Percentiles rank a stretch among this genome's conserved stretches.
phyloP scores from a whole-genome alignment of 2,888 invertebrate species.

The Drosophila macrospina region DNA sequence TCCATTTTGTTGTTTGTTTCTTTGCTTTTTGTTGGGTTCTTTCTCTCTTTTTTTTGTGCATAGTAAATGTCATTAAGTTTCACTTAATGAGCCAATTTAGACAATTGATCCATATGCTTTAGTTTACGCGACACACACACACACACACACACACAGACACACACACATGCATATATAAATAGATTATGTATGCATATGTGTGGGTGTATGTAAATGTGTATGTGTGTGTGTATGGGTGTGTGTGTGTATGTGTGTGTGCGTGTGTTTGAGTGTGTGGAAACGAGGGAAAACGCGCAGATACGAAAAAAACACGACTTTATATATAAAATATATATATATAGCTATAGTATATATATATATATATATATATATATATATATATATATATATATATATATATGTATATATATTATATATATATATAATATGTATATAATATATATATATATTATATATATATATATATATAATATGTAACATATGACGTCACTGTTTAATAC shows the following conservation, averaged over 20 bases:
- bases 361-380: constrained; percentile 1
- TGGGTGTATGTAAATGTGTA: constrained; percentile 28
- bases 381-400: background rate
- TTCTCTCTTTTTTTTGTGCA: constrained; percentile 63
- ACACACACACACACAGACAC: constrained; percentile 35
- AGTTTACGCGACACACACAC: constrained; percentile 72
- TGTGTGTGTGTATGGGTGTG: constrained; percentile 19
- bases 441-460: constrained; percentile 7
- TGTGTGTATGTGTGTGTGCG: constrained; percentile 19
- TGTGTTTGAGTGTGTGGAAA: constrained; percentile 22
- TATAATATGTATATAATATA: constrained; percentile 18
- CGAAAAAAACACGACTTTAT: constrained; percentile 46
- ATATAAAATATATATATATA: constrained; percentile 26
- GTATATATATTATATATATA: constrained; percentile 24
- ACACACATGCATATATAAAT: constrained; percentile 28
- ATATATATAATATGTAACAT: constrained; percentile 24
- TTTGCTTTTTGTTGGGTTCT: constrained; percentile 20
- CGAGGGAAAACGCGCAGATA: constrained; percentile 53
- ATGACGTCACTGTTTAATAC: constrained; percentile 58
- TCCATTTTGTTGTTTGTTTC: constrained; percentile 36
- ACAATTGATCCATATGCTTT: constrained; percentile 79
- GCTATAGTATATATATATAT: constrained; percentile 12
- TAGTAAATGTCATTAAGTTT: constrained; percentile 80
- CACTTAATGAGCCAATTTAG: constrained; percentile 81
- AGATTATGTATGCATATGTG: constrained; percentile 40